phyloP scores from a whole-genome alignment of 2,888 invertebrate species.

The Ditylenchus weischeri region DNA sequence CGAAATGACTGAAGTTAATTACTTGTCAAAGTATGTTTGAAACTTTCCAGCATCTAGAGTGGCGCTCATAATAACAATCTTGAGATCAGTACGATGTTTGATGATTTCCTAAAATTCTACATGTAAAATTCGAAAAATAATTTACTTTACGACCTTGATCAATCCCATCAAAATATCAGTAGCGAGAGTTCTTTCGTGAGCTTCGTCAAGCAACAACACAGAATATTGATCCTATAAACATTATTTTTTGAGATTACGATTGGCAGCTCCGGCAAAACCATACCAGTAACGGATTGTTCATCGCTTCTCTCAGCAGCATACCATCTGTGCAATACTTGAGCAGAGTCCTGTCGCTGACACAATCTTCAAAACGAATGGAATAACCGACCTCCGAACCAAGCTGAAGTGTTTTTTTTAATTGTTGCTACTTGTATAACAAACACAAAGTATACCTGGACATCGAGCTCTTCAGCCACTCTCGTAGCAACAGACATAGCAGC shows the following conservation, averaged over 20 bases:
- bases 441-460: slow-evolving; percentile 68
- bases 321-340: slow-evolving; percentile 99
- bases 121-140: neutral
- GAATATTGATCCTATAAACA: slow-evolving; percentile 75
- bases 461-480: slow-evolving; percentile 98
- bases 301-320: slow-evolving; percentile 97
- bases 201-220: slow-evolving; percentile 92
- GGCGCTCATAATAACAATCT: slow-evolving; percentile 97
- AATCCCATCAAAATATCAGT: slow-evolving; percentile 99
- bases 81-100: slow-evolving; percentile 84
- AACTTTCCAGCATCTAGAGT: slow-evolving; percentile 99
- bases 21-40: slow-evolving; percentile 89
- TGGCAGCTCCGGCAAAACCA: no score
- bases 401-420: slow-evolving; percentile 25
- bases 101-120: slow-evolving; percentile 78
- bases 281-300: slow-evolving; percentile 91
- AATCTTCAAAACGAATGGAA: slow-evolving; percentile 97
- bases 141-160: slow-evolving; percentile 53
- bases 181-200: slow-evolving; percentile 94
- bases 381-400: slow-evolving; percentile 87
- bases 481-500: slow-evolving; percentile 99
- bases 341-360: slow-evolving; percentile 86
- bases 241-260: no score
- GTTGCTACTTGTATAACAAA: slow-evolving; percentile 13
- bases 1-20: no score